Evolutionary conservation across 2,113 vertebrate species (phyloP), one percentile per base, ranked within the genome.

Genomic region (Hippocampus guttulatus): DNA sequence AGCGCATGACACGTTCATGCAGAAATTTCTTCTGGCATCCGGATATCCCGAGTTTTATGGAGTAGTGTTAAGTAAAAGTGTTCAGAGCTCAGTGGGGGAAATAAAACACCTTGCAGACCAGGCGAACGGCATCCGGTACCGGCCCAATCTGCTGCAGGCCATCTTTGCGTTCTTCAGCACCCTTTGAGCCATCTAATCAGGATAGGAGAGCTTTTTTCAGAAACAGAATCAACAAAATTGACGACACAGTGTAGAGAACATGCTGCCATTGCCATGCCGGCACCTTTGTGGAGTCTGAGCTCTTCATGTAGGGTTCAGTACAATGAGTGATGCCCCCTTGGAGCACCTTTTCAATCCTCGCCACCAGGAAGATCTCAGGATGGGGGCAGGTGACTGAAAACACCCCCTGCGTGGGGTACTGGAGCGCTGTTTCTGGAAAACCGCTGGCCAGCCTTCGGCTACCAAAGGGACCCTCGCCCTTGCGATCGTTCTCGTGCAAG

Each of bases 231-330:
- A 61, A 38, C 45, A 66, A 14, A 38, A 14, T 16, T 1, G 47
- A 20, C 6, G 0, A 2, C 52, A 18, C 25, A n/a, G 9, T 4
- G 9, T 4, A 0, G 5, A 38, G 33, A 66, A 23, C 16, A 58
- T n/a, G 38, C 5, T 25, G 25, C 51, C 20, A 21, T 54, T 21
- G 27, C 57, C 14, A 54, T 23, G 10, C 67, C 1, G 16, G 0
- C 91, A 96, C 97, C 96, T 99, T 99, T 41, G 93, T 89, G 0
- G 96, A 98, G 87, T 99, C 97, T 0, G 96, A 96, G 82, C 93
- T 98, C 90, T 94, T 99, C 95, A 96, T 98, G 75, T 99, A 98
- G 0, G 96, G 95, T n/a, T 99, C 97, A n/a, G 95, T 95, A 71
- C 95, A 98, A 63, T 99, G 97, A 0, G 97, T 82, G 76, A 99